Conservation (phyloP, 2,888 invertebrate genomes). For the Andrena marginata region DNA sequence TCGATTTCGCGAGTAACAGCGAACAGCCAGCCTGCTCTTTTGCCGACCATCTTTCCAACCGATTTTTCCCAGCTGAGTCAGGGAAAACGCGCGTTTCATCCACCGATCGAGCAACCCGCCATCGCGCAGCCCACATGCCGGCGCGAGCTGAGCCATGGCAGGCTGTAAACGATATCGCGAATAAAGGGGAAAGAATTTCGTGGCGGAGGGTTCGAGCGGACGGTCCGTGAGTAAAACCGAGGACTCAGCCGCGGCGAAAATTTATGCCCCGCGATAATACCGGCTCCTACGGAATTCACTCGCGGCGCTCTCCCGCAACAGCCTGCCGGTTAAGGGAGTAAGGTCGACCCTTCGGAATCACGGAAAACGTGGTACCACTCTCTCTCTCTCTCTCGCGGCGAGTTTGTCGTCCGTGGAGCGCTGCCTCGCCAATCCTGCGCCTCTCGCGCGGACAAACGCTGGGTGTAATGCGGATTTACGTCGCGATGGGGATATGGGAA, state of each 20-base stretch:
- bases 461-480: no score
- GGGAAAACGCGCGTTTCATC: neutral
- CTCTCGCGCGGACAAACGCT: no score
- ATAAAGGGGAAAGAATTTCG: constrained; percentile 1
- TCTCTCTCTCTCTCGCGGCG: neutral
- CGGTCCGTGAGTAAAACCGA: constrained; percentile 16
- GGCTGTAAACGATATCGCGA: neutral
- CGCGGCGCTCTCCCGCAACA: neutral
- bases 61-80: neutral
- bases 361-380: neutral
- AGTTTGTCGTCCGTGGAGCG: neutral
- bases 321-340: neutral
- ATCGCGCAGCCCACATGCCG: neutral
- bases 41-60: neutral
- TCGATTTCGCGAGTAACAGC: neutral
- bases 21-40: neutral
- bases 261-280: constrained; percentile 11
- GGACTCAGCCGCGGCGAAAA: constrained; percentile 3
- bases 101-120: neutral
- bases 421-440: no score
- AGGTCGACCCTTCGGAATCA: constrained; percentile 1
- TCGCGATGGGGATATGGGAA: no score
- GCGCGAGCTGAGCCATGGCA: constrained; percentile 8
- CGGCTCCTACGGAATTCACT: neutral
- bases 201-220: neutral